These are phyloP conservation scores for Grammomys surdaster DNA, from an alignment of 2,113 vertebrate species.

Conservation along the genomic window DNA sequence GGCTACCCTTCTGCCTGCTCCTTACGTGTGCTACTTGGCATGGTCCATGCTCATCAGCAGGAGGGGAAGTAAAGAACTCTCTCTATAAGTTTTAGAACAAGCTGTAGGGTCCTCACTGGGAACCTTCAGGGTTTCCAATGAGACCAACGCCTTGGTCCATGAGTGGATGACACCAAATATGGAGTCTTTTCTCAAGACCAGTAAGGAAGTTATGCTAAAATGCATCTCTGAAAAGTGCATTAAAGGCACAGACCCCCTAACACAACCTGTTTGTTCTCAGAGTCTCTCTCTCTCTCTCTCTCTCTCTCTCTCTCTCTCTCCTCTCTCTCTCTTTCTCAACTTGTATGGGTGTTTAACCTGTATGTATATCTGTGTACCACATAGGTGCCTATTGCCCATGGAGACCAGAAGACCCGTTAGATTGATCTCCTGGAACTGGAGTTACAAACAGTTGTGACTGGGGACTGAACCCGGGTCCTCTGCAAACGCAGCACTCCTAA, in stretches of 20 bases:
- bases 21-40: background rate
- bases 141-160: background rate
- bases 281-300: no score
- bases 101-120: constrained; percentile 47
- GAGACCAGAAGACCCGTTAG: background rate
- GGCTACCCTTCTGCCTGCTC: background rate
- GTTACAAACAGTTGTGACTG: background rate
- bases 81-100: background rate
- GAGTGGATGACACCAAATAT: background rate
- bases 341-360: background rate
- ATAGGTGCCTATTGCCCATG: background rate
- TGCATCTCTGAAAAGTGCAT: background rate
- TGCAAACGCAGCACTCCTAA: background rate
- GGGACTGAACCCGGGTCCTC: background rate
- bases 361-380: background rate
- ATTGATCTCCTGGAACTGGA: no score
- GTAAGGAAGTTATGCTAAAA: background rate
- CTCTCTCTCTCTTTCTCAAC: background rate
- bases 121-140: constrained; percentile 40
- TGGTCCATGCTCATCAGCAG: background rate
- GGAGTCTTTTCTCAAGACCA: background rate
- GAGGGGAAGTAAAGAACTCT: constrained; percentile 3
- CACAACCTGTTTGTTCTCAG: background rate
- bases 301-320: background rate
- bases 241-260: background rate